A percentile compares a stretch with the other conserved stretches of the same genome.
Conservation (phyloP, 2,113 vertebrate species). For the Psittacula cyanocephala region DNA sequence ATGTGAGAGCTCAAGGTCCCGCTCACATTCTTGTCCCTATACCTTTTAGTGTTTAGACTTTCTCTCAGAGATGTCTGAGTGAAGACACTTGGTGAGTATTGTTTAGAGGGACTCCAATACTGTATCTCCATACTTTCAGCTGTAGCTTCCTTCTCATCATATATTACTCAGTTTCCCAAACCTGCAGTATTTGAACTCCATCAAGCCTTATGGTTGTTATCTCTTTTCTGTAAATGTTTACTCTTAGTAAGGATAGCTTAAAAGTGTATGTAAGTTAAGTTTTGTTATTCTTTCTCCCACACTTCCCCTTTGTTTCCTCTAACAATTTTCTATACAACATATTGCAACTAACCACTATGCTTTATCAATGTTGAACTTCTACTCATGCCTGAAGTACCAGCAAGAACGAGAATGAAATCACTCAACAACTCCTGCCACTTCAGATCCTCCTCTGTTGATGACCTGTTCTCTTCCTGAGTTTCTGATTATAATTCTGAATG, state of each 20-base stretch:
- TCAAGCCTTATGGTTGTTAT: neutral
- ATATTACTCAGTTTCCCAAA: neutral
- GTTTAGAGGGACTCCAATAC: neutral
- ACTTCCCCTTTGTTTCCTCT: neutral
- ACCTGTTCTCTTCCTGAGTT: neutral
- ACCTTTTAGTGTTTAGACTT: neutral
- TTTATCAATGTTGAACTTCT: neutral
- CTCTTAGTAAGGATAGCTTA: neutral
- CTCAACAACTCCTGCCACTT: neutral
- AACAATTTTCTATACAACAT: neutral
- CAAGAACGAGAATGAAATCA: neutral
- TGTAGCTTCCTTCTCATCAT: neutral
- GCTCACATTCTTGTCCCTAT: neutral
- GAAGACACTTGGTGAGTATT: rapidly evolving
- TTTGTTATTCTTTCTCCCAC: neutral
- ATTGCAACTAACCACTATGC: neutral
- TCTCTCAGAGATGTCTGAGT: neutral
- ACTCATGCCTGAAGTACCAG: neutral
- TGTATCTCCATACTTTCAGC: neutral
- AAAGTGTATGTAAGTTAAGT: neutral
- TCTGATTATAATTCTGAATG: neutral
- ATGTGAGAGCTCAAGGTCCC: neutral
- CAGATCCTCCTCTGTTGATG: neutral
- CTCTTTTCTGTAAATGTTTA: neutral
- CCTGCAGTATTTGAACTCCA: neutral